A percentile compares a stretch with the other conserved stretches of the same genome.
Evolutionary conservation across 1,140 invertebrate species (phyloP).

Genomic region (Microplitis mediator): DNA sequence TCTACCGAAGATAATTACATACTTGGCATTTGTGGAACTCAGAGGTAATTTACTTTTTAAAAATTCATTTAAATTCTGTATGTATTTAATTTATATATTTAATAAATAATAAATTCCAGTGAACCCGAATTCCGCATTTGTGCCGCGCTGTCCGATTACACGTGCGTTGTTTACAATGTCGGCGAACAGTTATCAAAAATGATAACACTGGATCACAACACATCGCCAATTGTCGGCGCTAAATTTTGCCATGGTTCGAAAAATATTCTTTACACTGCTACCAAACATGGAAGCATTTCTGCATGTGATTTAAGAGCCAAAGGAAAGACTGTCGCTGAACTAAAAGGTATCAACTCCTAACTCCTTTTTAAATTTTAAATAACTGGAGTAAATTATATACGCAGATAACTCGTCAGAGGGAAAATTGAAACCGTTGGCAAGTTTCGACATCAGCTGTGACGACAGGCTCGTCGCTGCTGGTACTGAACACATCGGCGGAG

Average conservation of each 20-base stretch:
- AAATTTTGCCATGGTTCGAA: slow-evolving; percentile 68
- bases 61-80: no score
- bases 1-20: slow-evolving; percentile 48
- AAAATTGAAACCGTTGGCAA: slow-evolving; percentile 66
- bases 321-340: slow-evolving; percentile 63
- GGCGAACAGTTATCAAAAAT: slow-evolving; percentile 49
- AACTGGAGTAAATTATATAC: slow-evolving; percentile 34
- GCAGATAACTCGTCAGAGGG: slow-evolving; percentile 59
- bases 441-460: slow-evolving; percentile 78
- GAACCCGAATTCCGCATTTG: slow-evolving; percentile 53
- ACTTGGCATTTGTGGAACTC: slow-evolving; percentile 48
- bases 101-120: slow-evolving; percentile 34
- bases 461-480: slow-evolving; percentile 78
- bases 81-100: slow-evolving; percentile 10
- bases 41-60: slow-evolving; percentile 36
- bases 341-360: slow-evolving; percentile 60
- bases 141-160: slow-evolving; percentile 49
- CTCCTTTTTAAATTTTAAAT: slow-evolving; percentile 7
- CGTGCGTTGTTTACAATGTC: slow-evolving; percentile 56
- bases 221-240: slow-evolving; percentile 63
- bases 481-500: slow-evolving; percentile 72
- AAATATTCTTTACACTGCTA: slow-evolving; percentile 68
- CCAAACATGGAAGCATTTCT: slow-evolving; percentile 67
- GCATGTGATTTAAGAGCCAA: slow-evolving; percentile 70
- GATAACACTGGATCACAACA: slow-evolving; percentile 55